Conservation (phyloP, 1,140 invertebrate genomes). For the Harlomillsia oculata region DNA sequence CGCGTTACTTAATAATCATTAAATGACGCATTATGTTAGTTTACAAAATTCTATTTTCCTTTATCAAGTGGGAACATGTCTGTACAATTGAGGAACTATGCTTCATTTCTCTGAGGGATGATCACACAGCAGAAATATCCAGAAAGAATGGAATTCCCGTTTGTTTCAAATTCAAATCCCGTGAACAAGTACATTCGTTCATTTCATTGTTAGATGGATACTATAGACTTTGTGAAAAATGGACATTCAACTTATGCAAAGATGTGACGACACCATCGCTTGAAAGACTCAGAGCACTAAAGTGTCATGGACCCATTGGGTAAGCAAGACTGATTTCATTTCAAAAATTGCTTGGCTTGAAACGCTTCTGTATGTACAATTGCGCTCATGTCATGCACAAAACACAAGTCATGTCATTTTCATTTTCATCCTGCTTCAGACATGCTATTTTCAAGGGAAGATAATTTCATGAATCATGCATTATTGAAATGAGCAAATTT, state of each 20-base stretch:
- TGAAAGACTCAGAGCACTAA: slow-evolving; percentile 56
- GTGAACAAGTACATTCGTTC: slow-evolving; percentile 59
- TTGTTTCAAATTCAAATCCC: slow-evolving; percentile 57
- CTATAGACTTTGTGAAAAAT: slow-evolving; percentile 73
- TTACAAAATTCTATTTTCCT: slow-evolving; percentile 24
- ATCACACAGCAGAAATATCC: slow-evolving; percentile 64
- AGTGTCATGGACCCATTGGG: slow-evolving; percentile 81
- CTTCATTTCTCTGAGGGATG: slow-evolving; percentile 59
- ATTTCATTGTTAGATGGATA: slow-evolving; percentile 76
- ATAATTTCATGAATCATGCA: slow-evolving; percentile 2
- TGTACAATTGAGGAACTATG: slow-evolving; percentile 73
- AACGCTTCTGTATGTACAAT: too few species aligned
- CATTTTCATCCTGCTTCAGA: too few species aligned
- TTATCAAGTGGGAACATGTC: slow-evolving; percentile 57
- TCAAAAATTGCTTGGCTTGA: too few species aligned
- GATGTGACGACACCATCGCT: slow-evolving; percentile 66
- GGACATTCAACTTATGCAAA: slow-evolving; percentile 79
- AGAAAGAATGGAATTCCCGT: slow-evolving; percentile 65
- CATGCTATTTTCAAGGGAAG: not conserved
- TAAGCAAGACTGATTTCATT: slow-evolving; percentile 40
- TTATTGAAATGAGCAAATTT: not conserved
- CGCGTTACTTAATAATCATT: slow-evolving; percentile 18
- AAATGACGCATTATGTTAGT: slow-evolving; percentile 14
- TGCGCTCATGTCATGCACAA: too few species aligned
- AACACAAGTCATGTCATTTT: too few species aligned